Evolutionary conservation across 1,140 invertebrate species (phyloP).

Genomic region (Drosophila dunni): DNA sequence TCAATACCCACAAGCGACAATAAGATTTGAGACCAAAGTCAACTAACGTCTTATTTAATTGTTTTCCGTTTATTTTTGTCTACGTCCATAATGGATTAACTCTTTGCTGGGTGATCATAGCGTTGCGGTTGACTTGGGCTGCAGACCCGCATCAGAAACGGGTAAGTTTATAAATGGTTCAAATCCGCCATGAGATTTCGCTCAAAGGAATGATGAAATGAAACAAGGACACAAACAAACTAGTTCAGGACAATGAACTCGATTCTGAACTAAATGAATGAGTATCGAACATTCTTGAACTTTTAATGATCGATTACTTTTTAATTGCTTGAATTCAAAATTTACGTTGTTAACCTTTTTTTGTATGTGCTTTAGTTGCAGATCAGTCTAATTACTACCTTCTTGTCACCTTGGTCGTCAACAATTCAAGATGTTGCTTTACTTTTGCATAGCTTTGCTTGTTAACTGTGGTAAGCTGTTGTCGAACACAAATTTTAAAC

Average conservation of each 20-base stretch:
- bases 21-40: neutral
- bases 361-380: neutral
- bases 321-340: neutral
- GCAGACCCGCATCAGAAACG: neutral
- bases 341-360: neutral
- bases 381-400: neutral
- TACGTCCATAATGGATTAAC: neutral
- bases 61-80: neutral
- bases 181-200: neutral
- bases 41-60: neutral
- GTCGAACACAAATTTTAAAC: neutral
- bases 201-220: too few species aligned
- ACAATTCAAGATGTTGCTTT: slow-evolving; percentile 14
- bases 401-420: neutral
- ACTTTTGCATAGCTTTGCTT: slow-evolving; percentile 4
- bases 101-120: slow-evolving; percentile 2
- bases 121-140: neutral
- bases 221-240: too few species aligned
- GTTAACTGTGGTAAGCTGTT: slow-evolving; percentile 10
- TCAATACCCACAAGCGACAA: neutral
- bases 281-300: neutral
- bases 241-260: too few species aligned
- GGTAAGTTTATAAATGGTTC: neutral
- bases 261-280: neutral
- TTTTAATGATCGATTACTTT: neutral